Conservation (phyloP, 1,140 invertebrate genomes). For the Drosophila persimilis region DNA sequence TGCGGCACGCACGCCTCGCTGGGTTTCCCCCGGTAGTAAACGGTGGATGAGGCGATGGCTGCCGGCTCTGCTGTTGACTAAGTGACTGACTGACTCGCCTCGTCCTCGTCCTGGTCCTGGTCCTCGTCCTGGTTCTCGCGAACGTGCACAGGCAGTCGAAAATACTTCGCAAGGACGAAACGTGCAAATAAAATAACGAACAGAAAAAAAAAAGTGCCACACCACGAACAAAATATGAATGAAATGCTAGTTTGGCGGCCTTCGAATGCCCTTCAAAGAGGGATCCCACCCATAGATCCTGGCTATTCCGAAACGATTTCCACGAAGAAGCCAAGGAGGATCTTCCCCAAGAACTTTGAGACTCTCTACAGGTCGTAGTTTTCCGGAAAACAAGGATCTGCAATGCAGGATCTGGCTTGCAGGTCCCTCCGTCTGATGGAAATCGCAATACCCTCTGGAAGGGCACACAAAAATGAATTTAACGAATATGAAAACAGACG, state of each 20-base stretch:
- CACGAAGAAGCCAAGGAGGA: too few species aligned
- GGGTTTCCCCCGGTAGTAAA: slow-evolving; percentile 30
- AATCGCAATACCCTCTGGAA: too few species aligned
- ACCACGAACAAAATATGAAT: slow-evolving; percentile 7
- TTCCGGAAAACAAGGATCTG: too few species aligned
- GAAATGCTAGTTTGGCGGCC: neutral
- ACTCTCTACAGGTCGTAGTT: too few species aligned
- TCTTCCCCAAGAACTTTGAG: too few species aligned
- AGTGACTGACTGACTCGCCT: slow-evolving; percentile 47
- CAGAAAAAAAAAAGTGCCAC: slow-evolving; percentile 1
- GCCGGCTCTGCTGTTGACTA: slow-evolving; percentile 47
- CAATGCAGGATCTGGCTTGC: too few species aligned
- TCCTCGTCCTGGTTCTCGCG: slow-evolving; percentile 44
- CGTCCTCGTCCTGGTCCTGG: slow-evolving; percentile 20
- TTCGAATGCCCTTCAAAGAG: too few species aligned
- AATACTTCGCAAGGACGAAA: slow-evolving; percentile 70
- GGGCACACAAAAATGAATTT: slow-evolving; percentile 57
- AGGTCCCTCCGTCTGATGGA: too few species aligned
- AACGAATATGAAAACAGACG: slow-evolving; percentile 68
- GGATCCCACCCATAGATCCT: too few species aligned
- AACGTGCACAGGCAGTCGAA: slow-evolving; percentile 72
- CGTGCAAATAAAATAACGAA: slow-evolving; percentile 57
- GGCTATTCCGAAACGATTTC: too few species aligned
- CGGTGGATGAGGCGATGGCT: slow-evolving; percentile 11
- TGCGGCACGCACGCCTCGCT: slow-evolving; percentile 56